These are phyloP conservation scores for Solen grandis DNA, from an alignment of 1,140 invertebrate genomes.

Conservation along the genomic window DNA sequence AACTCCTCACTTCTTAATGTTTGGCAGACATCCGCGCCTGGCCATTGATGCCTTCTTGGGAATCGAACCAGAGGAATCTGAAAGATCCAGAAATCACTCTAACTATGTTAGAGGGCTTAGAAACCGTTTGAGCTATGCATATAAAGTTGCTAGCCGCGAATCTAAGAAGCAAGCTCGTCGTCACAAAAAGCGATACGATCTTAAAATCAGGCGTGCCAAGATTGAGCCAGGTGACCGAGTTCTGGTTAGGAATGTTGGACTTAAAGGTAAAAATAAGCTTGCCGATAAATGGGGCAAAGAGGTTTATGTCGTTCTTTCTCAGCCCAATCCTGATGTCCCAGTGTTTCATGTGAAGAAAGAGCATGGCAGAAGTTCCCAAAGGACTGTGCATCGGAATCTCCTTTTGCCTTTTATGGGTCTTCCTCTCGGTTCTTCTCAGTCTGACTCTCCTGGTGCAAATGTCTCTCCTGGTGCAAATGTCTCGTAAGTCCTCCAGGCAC, in stretches of 20 bases:
- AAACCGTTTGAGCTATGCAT: background rate
- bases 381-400: constrained; percentile 41
- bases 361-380: background rate
- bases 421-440: background rate
- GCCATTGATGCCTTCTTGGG: constrained; percentile 51
- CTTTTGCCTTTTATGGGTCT: constrained; percentile 24
- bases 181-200: constrained; percentile 7
- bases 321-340: constrained; percentile 40
- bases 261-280: background rate
- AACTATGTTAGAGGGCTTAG: background rate
- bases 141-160: background rate
- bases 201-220: background rate
- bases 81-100: background rate
- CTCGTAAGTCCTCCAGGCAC: too few relatives aligned
- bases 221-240: background rate
- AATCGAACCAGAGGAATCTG: background rate
- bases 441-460: too few relatives aligned
- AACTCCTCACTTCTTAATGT: constrained; percentile 55
- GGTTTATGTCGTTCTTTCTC: constrained; percentile 26
- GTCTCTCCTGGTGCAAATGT: too few relatives aligned
- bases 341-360: constrained; percentile 18
- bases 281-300: constrained; percentile 48
- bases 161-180: background rate
- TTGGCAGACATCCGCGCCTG: constrained; percentile 52
- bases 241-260: background rate